Percentiles rank a stretch among this genome's conserved stretches.
These are phyloP conservation scores for Nesoenas mayeri DNA, from an alignment of 2,113 vertebrate species.

Conservation along the genomic window DNA sequence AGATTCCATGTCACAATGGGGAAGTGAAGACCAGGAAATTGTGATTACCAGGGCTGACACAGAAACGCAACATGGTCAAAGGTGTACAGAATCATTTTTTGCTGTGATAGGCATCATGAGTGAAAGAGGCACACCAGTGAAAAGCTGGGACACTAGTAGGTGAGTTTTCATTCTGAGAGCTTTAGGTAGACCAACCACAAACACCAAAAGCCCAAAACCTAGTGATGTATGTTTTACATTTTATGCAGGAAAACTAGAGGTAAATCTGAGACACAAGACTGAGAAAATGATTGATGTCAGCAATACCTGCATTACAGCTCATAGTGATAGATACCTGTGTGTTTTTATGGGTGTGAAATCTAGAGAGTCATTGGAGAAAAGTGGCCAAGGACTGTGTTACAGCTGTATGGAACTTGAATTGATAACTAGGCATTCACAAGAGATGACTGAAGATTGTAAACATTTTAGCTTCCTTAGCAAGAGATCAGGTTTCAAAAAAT, in stretches of 20 bases:
- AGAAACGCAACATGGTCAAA: not conserved
- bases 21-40: not conserved
- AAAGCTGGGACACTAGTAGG: accelerated
- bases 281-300: not conserved
- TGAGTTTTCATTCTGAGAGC: not conserved
- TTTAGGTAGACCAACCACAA: not conserved
- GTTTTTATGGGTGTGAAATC: not conserved
- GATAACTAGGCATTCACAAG: not conserved
- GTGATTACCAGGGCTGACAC: not conserved
- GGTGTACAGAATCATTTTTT: not conserved
- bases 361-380: not conserved
- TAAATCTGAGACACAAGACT: not conserved
- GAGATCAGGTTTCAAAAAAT: not conserved
- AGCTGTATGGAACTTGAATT: not conserved
- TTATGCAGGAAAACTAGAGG: not conserved
- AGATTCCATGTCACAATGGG: not conserved
- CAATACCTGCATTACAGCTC: not conserved
- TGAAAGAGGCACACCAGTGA: not conserved
- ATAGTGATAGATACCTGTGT: not conserved
- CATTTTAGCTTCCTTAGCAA: not conserved
- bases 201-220: no score
- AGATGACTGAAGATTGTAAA: not conserved
- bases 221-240: not conserved
- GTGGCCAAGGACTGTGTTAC: not conserved
- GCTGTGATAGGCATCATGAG: not conserved